Evolutionary conservation across 2,797 vertebrate species (phyloP), one percentile per base, ranked within the genome.

Genomic region (Aselliscus stoliczkanus): DNA sequence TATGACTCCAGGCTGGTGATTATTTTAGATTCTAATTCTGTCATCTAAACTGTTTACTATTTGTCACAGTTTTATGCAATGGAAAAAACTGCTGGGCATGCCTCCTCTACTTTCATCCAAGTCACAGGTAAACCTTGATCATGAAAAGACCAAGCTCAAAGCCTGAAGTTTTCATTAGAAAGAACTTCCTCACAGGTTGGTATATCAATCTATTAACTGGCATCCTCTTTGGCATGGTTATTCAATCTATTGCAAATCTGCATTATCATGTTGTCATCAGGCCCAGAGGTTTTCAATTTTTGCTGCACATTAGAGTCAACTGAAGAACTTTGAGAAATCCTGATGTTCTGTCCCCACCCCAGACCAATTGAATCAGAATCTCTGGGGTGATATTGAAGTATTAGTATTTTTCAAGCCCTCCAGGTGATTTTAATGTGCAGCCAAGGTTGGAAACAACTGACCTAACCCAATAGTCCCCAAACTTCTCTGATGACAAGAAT

Each of bases 281-380:
- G 23, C 37, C n/a, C 14, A 42, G 37, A 64, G 37, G 29, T 44
- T 79, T 94, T 86, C 31, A 42, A 50, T 31, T 47, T 80, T 87
- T 42, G 23, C 15, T 47, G 15, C 20, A 58, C 4, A 21, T 70
- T 83, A 50, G 8, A 29, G 12, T 73, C 34, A 87, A 12, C 10
- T 37, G 70, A 73, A 94, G 64, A 89, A 79, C 50, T 82, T 86
- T 72, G 20, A 83, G 76, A 87, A 92, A 75, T 95, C 34, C 20
- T 67, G 9, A 34, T 21, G 37, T 42, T 4, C 42, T 47, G 34
- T 87, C 25, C 15, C n/a, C 27, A 80, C 1, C 1, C 70, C 20
- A 70, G 34, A 37, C 29, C 18, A 90, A 65, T 72, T 69, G 84
- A 69, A 3, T 85, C n/a, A 85, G 60, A 89, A 69, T 83, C 15